Evolutionary conservation across 2,888 invertebrate species (phyloP), one percentile per base, ranked within the genome.

Genomic region (Biston betularia): DNA sequence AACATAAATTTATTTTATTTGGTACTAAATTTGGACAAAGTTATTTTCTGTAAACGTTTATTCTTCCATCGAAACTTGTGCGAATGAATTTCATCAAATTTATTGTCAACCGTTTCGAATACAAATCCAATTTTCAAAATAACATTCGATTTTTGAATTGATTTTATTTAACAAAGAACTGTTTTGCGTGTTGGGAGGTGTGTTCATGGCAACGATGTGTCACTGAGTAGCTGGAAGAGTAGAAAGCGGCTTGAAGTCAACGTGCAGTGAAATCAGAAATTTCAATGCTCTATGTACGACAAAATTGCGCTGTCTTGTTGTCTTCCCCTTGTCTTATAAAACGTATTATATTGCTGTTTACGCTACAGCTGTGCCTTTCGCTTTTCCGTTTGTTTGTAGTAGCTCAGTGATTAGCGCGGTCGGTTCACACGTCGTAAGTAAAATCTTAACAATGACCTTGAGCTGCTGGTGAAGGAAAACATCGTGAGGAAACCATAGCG

Each of bases 241-340:
- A 33, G 5, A 48, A 35, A 12, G 42, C 12, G 42, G 42, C 54
- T 54, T n/a, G 24, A 55, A 49, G 24, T 45, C 50, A 52, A 52
- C 50, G 58, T 42, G 59, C 33, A 56, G 33, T 53, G 48, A 50
- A 56, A 64, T 50, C 56, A 57, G 57, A 53, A 64, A 64, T 64
- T 57, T 42, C 46, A 38, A 15, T 38, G 24, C 54, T 54, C 46
- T 40, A 55, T 48, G 34, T 60, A 45, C 45, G 64, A 49, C 53
- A 60, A 38, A 24, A 55, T 60, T 60, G 52, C 56, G 61, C 65
- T 40, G 48, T 59, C 64, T 53, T 33, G 45, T 2, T 46, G 50
- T 52, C 34, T 45, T 53, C 57, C 14, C 42, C 42, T 33, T 58
- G 45, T 49, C 49, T 48, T 42, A 42, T 49, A 58, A 50, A 49